Evolutionary conservation across 1,140 invertebrate species (phyloP).

Genomic region (Euwallacea fornicatus): DNA sequence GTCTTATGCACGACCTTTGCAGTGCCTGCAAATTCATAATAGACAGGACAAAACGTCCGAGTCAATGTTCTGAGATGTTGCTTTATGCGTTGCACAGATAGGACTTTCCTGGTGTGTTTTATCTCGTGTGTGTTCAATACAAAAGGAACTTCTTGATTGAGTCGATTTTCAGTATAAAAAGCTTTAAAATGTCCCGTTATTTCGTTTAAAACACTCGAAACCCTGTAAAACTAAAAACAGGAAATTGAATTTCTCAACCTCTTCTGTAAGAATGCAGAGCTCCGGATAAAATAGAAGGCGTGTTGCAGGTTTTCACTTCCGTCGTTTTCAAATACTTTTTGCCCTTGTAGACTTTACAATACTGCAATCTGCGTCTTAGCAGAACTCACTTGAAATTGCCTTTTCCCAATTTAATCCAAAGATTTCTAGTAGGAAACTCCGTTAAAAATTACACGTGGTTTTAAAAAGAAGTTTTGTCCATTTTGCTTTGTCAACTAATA

Average conservation of each 20-base stretch:
- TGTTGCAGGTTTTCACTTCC: not conserved
- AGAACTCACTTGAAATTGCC: not conserved
- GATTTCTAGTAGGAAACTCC: not conserved
- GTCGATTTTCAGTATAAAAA: not conserved
- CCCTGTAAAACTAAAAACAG: not conserved
- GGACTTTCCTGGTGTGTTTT: not conserved
- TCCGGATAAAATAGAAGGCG: not conserved
- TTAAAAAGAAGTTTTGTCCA: not conserved
- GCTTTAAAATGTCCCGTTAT: not conserved
- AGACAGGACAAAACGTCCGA: no score
- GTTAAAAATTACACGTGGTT: not conserved
- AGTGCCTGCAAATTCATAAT: no score
- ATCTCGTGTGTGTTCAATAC: not conserved
- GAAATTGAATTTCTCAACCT: constrained; percentile 2
- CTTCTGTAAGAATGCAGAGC: not conserved
- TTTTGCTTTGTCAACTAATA: not conserved
- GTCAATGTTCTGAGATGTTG: no score
- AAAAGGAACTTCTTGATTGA: not conserved
- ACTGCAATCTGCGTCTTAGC: not conserved
- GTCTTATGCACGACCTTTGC: no score
- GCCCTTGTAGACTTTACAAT: not conserved
- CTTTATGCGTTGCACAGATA: no score
- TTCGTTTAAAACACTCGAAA: not conserved
- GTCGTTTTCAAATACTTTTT: not conserved
- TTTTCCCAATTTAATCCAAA: not conserved